A percentile compares a stretch with the other conserved stretches of the same genome.
Conservation (phyloP, 2,888 invertebrate genomes). For the Linnaemya tessellans region DNA sequence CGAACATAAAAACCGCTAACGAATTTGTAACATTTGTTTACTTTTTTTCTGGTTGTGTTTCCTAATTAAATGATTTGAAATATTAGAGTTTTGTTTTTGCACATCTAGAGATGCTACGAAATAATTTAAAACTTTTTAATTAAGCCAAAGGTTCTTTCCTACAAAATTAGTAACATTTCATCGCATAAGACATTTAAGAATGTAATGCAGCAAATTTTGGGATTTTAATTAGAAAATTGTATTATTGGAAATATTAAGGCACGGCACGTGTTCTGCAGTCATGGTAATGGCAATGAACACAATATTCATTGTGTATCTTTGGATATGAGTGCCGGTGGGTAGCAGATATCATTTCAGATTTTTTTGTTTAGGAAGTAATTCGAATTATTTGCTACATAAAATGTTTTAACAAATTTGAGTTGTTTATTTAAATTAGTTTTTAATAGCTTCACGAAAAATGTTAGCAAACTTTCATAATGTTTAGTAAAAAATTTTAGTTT, state of each 20-base stretch:
- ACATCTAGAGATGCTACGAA: neutral
- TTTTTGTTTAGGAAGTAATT: too few relatives aligned
- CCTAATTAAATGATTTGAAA: constrained; percentile 40
- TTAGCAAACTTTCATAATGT: too few relatives aligned
- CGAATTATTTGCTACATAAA: too few relatives aligned
- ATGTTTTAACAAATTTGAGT: too few relatives aligned
- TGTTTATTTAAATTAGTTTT: too few relatives aligned
- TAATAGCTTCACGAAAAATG: too few relatives aligned
- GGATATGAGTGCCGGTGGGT: too few relatives aligned
- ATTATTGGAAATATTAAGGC: neutral
- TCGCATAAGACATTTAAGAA: constrained; percentile 6
- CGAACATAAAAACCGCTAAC: constrained; percentile 5
- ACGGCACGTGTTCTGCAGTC: neutral
- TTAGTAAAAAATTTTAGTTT: too few relatives aligned
- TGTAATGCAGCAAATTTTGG: neutral
- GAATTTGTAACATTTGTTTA: constrained; percentile 26
- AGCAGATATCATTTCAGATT: too few relatives aligned
- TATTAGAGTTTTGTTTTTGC: neutral
- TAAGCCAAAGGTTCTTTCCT: neutral
- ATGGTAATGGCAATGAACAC: neutral
- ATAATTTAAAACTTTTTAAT: constrained; percentile 27
- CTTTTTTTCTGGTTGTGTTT: neutral
- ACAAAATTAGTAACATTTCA: neutral
- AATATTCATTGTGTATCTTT: too few relatives aligned
- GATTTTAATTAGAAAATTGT: constrained; percentile 22